phyloP scores from a whole-genome alignment of 64 coral and sea anemone species.

The Montipora efflorescens region DNA sequence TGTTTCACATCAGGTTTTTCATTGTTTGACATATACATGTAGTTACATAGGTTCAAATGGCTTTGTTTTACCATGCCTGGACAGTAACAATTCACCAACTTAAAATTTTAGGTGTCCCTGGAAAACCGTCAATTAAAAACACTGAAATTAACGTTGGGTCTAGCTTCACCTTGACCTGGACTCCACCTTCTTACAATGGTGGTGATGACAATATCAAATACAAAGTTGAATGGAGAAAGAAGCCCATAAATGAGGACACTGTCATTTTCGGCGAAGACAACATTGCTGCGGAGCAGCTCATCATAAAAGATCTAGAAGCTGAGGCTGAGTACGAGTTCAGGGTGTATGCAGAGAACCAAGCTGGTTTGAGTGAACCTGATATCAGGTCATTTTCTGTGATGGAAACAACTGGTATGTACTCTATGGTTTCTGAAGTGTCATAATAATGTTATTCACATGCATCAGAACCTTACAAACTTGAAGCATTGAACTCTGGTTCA shows the following conservation, averaged over 20 bases:
- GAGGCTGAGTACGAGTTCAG: slow-evolving; percentile 17
- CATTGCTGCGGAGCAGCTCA: not conserved
- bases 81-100: not conserved
- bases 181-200: slow-evolving; percentile 16
- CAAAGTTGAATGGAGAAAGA: slow-evolving; percentile 41
- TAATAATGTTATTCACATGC: too few species aligned
- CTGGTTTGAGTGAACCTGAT: slow-evolving; percentile 6
- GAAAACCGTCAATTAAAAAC: slow-evolving; percentile 18
- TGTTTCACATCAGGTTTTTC: too few species aligned
- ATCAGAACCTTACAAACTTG: too few species aligned
- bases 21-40: too few species aligned
- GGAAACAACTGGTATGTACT: not conserved
- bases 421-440: not conserved
- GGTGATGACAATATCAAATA: slow-evolving; percentile 33
- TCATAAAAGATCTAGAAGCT: not conserved
- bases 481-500: too few species aligned
- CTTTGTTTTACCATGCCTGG: too few species aligned
- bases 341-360: not conserved
- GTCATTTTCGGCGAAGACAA: not conserved
- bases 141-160: not conserved
- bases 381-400: slow-evolving; percentile 8
- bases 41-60: too few species aligned
- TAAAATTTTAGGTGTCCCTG: slow-evolving; percentile 26
- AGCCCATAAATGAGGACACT: not conserved
- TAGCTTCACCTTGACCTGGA: slow-evolving; percentile 40